Base-by-base conservation (phyloP, 2,888 invertebrate species). In the Gymnosoma rotundatum region DNA sequence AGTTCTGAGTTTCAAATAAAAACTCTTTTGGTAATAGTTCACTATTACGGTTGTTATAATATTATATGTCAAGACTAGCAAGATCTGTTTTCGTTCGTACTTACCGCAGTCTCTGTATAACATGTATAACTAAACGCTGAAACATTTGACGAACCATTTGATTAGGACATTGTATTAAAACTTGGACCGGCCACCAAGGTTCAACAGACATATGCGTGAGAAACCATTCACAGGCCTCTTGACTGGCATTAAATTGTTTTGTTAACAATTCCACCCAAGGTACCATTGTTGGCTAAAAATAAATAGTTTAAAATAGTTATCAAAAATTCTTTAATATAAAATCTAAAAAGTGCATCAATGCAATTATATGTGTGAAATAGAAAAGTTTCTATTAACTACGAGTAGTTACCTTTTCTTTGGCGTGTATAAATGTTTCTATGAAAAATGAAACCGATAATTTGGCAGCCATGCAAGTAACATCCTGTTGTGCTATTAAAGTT, bases 81-180 rank as follows among this genome's bases (percentile, higher is more conserved):
- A n/a, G n/a, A n/a, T n/a, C 25, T 25, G 4, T 25, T 25, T 25
- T 25, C 25, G 25, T 25, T 25, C 4, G 25, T 1, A 81, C 83
- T 88, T 92, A 95, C 95, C 96, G 95, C 87, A 98, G 93, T 91
- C 97, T 95, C 92, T 97, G 97, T 92, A 98, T 97, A 86, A 98
- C 98, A 92, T 98, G 98, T 92, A 98, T 97, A 90, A 98, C 97
- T 88, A 98, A 94, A 89, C 98, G 94, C 93, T 98, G 98, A 93
- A 98, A 98, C 97, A 98, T 98, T 93, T 98, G 98, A 87, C 98
- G 94, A 82, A 98, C 98, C 95, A 98, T 98, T 93, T 98, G 98
- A 93, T 98, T 98, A 45, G 98, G 98, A 92, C 98, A 98, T 92
- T 98, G 98, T 91, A 98, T 96, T 90, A 98, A 94, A 89, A 97